These are phyloP conservation scores for Ochropleura leucogaster DNA, from an alignment of 2,888 invertebrate species.

Conservation along the genomic window DNA sequence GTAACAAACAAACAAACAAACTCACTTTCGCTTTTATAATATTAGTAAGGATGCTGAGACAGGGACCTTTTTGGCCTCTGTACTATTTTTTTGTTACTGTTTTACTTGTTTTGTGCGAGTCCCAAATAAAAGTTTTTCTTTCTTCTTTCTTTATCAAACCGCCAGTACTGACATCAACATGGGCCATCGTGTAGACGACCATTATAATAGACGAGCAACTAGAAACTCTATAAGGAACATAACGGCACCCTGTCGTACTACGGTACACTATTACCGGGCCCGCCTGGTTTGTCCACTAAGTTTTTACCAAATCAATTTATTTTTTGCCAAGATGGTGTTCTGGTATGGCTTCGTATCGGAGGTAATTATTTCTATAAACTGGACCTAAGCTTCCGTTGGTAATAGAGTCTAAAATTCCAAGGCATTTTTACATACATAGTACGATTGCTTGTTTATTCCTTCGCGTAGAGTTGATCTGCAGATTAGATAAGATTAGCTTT, in stretches of 20 bases:
- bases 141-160: not conserved
- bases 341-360: constrained; percentile 19
- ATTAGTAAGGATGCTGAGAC: no score
- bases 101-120: no score
- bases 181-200: constrained; percentile 7
- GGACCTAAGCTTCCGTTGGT: constrained; percentile 16
- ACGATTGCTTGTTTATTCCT: not conserved
- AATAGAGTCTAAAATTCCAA: not conserved
- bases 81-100: no score
- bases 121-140: no score
- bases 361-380: constrained; percentile 54
- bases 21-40: no score
- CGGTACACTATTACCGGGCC: constrained; percentile 41
- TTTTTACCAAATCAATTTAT: constrained; percentile 62
- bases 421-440: constrained; percentile 24
- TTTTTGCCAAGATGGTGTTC: constrained; percentile 48
- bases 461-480: no score
- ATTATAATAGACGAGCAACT: constrained; percentile 34
- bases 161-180: not conserved
- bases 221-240: constrained; percentile 46
- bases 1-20: no score
- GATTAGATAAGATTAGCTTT: not conserved
- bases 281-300: constrained; percentile 24
- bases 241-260: constrained; percentile 53
- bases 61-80: no score